Conservation (phyloP, 2,113 vertebrate genomes). For the Toxotes jaculatrix region DNA sequence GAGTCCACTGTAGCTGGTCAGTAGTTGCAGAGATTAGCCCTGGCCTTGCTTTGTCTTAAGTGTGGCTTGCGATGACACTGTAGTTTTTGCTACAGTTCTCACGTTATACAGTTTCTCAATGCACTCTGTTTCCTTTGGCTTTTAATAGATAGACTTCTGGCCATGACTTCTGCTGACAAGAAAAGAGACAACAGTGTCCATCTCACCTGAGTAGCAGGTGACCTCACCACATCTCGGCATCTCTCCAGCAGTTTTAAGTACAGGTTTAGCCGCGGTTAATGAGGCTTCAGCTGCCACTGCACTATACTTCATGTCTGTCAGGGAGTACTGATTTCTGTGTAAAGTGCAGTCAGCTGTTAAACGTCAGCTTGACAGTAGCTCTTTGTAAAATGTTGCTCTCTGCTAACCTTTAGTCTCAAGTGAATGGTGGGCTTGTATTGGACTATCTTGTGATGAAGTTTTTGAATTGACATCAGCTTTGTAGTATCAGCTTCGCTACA, state of each 20-base stretch:
- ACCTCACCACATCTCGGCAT: conserved; percentile 30
- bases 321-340: conserved; percentile 10
- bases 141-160: background rate
- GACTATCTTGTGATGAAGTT: background rate
- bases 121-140: background rate
- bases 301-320: conserved; percentile 6
- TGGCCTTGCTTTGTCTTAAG: background rate
- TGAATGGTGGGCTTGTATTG: background rate
- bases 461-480: background rate
- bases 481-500: background rate
- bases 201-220: conserved; percentile 40
- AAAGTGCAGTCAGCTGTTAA: conserved; percentile 26
- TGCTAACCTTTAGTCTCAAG: background rate
- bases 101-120: conserved; percentile 29
- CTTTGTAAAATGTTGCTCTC: background rate
- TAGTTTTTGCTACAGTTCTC: conserved; percentile 23
- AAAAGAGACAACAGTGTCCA: background rate
- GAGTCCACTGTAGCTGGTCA: conserved; percentile 23
- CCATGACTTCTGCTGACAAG: background rate
- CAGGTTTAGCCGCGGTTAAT: conserved; percentile 43
- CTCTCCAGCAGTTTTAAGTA: conserved; percentile 49
- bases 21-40: background rate
- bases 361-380: conserved; percentile 8
- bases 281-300: conserved; percentile 36
- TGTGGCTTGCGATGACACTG: conserved; percentile 31